Base-by-base conservation (phyloP, 1,140 invertebrate species). In the Campodea augens region DNA sequence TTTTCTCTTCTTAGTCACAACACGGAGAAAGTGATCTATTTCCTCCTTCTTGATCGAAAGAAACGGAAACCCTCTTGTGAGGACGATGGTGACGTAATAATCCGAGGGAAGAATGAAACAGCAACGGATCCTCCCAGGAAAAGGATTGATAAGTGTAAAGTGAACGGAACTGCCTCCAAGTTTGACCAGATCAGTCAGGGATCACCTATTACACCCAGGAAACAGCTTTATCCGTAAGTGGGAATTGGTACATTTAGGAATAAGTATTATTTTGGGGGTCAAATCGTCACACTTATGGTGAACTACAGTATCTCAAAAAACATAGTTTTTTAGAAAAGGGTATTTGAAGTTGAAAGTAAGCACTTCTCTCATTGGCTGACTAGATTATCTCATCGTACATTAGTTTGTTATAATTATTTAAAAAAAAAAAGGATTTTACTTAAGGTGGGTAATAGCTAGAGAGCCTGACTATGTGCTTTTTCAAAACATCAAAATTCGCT, bases 11-110 rank as follows among this genome's bases (percentile, higher is more conserved):
- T 32, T 64, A 98, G 92, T 58, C 95, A 98, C 65, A 99, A 99
- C 62, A 98, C 93, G 38, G 95, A 98, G 67, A 99, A 99, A 65
- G 95, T 99, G 27, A 96, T 93, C 54, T 99, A 98, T 66, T 98
- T 98, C 65, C 73, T 99, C 29, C 66, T 99, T 21, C 65, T 99
- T 61, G 95, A 98, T 64, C 73, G 95, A 48, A 99, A 99, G 66
- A 69, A 92, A 51, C 74, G 93, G 58, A 76, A 91, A 59, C 95
- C 95, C 2, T 89, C 91, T 29, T 77, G 82, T 43, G 95, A 98
- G 63, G 95, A 98, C 66, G 92, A 97, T 51, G 72, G 84, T 15
- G 90, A 95, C 57, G 68, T 74, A 36, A 70, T 81, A 15, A 72
- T 82, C 38, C 66, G 78, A 21, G 74, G 77, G 18, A 66, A 74